phyloP scores from a whole-genome alignment of 2,888 invertebrate species.

The Dryobotodes eremita region DNA sequence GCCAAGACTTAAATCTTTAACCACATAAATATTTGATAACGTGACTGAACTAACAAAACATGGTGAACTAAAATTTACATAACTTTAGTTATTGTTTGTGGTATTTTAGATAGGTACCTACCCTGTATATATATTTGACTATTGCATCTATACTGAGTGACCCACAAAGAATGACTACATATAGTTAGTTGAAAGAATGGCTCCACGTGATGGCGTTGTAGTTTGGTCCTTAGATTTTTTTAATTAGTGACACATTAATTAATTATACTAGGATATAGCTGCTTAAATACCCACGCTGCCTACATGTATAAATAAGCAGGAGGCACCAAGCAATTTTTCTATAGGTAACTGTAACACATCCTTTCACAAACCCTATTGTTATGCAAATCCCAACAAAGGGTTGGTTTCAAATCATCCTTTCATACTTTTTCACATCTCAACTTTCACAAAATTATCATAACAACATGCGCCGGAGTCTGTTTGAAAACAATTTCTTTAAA shows the following conservation, averaged over 20 bases:
- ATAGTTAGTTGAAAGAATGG: constrained; percentile 8
- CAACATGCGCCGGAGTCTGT: constrained; percentile 72
- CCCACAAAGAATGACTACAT: neutral
- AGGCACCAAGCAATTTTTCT: neutral
- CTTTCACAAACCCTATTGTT: constrained; percentile 33
- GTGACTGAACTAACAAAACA: constrained; percentile 7
- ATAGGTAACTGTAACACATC: neutral
- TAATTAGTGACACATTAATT: neutral
- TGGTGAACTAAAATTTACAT: constrained; percentile 4
- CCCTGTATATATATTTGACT: neutral
- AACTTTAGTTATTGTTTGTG: constrained; percentile 9
- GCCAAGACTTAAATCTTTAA: constrained; percentile 23
- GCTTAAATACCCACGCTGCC: neutral
- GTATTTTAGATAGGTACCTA: constrained; percentile 24
- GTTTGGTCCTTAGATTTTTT: neutral
- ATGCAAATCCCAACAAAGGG: constrained; percentile 50
- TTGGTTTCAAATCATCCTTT: constrained; percentile 54
- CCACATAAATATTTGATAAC: constrained; percentile 16
- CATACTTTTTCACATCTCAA: constrained; percentile 60
- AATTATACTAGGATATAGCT: neutral
- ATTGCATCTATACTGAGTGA: neutral
- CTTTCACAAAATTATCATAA: constrained; percentile 87
- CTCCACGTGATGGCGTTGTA: constrained; percentile 23
- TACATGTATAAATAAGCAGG: neutral
- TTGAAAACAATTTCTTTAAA: constrained; percentile 79